Conservation (phyloP, 2,797 vertebrate species). For the Phrynocephalus forsythii region DNA sequence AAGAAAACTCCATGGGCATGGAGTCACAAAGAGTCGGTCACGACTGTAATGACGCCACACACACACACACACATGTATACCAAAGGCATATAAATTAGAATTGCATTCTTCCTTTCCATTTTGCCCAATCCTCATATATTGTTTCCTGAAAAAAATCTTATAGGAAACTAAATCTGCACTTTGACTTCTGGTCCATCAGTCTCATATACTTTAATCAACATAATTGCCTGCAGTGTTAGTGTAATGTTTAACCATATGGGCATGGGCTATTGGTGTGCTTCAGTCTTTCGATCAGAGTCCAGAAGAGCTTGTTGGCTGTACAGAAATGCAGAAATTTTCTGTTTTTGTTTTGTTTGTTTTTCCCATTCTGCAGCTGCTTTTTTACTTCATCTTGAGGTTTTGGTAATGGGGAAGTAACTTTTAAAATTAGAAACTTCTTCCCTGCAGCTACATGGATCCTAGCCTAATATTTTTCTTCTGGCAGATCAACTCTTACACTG, state of each 20-base stretch:
- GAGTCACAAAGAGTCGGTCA: too few relatives aligned
- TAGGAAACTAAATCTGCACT: not conserved
- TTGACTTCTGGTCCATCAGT: not conserved
- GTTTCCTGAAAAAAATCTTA: not conserved
- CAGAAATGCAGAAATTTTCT: not conserved
- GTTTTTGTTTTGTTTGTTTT: not conserved
- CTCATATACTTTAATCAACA: not conserved
- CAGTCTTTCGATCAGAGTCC: not conserved
- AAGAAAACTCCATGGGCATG: too few relatives aligned
- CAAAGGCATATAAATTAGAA: not conserved
- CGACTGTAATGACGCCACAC: too few relatives aligned
- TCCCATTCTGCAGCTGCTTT: not conserved
- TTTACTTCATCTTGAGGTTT: not conserved
- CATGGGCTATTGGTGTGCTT: not conserved
- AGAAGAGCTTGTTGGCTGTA: not conserved
- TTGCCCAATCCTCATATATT: not conserved
- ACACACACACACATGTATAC: too few relatives aligned
- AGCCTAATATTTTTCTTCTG: not conserved
- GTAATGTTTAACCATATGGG: not conserved
- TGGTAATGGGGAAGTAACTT: not conserved
- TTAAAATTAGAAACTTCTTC: not conserved
- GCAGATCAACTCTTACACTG: not conserved
- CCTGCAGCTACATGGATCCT: not conserved
- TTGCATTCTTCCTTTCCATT: not conserved
- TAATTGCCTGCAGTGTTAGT: not conserved